Conservation (phyloP, 2,797 vertebrate species). For the Discoglossus pictus region DNA sequence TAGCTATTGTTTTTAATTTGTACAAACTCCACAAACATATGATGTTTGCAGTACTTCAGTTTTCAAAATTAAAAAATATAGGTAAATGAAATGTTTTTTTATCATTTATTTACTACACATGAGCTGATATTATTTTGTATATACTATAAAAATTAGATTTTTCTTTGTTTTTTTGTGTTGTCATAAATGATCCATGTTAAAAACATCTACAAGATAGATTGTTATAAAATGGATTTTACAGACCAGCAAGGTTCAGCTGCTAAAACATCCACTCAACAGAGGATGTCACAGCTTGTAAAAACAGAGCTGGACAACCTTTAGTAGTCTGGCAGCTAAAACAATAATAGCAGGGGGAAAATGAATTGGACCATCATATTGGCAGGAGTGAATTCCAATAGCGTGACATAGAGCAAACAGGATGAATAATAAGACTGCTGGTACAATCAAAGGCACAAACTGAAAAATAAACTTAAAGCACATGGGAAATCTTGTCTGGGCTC, state of each 20-base stretch:
- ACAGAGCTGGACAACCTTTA: constrained; percentile 35
- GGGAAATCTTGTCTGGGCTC: too few relatives aligned
- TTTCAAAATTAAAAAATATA: too few relatives aligned
- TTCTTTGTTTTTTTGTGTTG: too few relatives aligned
- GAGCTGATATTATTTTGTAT: too few relatives aligned
- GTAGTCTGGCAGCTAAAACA: constrained; percentile 36
- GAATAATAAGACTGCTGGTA: background rate
- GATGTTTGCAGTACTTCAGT: too few relatives aligned
- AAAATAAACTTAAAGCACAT: too few relatives aligned
- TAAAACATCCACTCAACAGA: constrained; percentile 41
- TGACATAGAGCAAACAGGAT: constrained; percentile 9
- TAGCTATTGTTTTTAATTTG: too few relatives aligned
- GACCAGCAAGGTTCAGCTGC: constrained; percentile 24
- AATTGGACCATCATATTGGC: constrained; percentile 26
- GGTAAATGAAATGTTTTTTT: too few relatives aligned
- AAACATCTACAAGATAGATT: constrained; percentile 7
- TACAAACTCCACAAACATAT: too few relatives aligned
- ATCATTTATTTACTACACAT: too few relatives aligned
- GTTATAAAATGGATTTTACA: constrained; percentile 27
- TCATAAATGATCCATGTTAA: background rate
- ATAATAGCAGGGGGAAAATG: constrained; percentile 35
- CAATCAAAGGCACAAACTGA: too few relatives aligned
- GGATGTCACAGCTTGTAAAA: constrained; percentile 50
- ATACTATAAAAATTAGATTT: too few relatives aligned
- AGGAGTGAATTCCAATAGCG: constrained; percentile 20